Conservation (phyloP, 2,888 invertebrate species). For the Apeira syringaria region DNA sequence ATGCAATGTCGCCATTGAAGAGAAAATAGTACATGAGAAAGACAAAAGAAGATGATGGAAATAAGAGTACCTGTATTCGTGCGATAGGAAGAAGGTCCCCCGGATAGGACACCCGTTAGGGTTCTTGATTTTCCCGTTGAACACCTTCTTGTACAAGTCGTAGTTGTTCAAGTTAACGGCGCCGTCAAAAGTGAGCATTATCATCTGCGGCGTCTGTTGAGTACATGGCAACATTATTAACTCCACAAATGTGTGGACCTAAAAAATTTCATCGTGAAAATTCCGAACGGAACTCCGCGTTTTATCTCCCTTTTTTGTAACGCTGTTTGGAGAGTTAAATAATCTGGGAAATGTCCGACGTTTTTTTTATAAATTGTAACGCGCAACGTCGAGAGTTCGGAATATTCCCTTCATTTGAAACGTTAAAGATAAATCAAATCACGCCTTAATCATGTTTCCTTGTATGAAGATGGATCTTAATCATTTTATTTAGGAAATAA, state of each 20-base stretch:
- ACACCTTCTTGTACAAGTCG: constrained; percentile 93
- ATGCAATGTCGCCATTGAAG: no score
- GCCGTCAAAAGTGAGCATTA: constrained; percentile 95
- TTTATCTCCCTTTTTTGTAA: constrained; percentile 32
- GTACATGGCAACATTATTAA: constrained; percentile 17
- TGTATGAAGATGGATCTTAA: constrained; percentile 13
- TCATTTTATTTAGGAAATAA: constrained; percentile 13
- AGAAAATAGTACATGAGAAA: neutral
- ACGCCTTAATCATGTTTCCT: constrained; percentile 14
- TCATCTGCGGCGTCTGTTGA: constrained; percentile 94
- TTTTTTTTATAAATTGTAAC: constrained; percentile 36
- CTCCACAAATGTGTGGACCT: constrained; percentile 12
- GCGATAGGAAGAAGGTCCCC: constrained; percentile 97
- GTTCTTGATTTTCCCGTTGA: constrained; percentile 90
- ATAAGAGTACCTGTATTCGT: constrained; percentile 87
- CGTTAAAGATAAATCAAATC: constrained; percentile 15
- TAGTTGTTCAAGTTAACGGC: constrained; percentile 96
- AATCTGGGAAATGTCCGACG: constrained; percentile 31
- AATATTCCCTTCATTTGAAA: constrained; percentile 14
- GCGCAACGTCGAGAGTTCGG: constrained; percentile 25
- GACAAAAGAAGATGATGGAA: constrained; percentile 21
- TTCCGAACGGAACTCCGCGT: constrained; percentile 16
- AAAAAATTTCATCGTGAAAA: constrained; percentile 19
- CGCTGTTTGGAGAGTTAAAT: constrained; percentile 35
- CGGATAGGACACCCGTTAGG: constrained; percentile 94